Conservation (phyloP, 2,113 vertebrate genomes). For the Coreoperca whiteheadi region DNA sequence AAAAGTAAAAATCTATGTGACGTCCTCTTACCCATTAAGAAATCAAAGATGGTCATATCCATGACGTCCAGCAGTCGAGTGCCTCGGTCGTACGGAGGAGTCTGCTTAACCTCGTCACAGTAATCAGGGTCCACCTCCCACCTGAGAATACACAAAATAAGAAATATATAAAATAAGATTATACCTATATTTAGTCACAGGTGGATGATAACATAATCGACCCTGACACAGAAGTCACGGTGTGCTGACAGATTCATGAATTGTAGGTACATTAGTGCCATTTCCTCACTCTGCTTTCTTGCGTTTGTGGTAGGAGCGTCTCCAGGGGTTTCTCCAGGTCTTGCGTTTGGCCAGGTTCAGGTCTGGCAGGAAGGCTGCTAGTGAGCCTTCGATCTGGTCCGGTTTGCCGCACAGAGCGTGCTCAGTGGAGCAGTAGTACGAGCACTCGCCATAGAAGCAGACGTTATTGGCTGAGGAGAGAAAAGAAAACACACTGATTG, state of each 20-base stretch:
- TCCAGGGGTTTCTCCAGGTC: constrained; percentile 98
- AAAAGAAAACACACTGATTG: neutral
- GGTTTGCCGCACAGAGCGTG: constrained; percentile 96
- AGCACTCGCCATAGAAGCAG: constrained; percentile 98
- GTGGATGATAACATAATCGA: neutral
- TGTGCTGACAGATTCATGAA: neutral
- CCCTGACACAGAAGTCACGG: neutral
- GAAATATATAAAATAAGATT: neutral
- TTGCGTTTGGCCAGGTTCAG: constrained; percentile 94
- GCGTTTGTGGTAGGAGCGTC: constrained; percentile 97
- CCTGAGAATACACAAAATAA: constrained; percentile 76
- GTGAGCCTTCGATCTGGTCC: constrained; percentile 95
- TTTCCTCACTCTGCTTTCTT: constrained; percentile 96
- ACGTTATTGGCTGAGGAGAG: constrained; percentile 91
- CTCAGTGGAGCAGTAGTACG: constrained; percentile 98
- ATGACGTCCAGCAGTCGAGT: constrained; percentile 95
- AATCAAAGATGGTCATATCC: constrained; percentile 99
- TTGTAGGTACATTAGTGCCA: neutral
- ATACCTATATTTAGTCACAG: neutral
- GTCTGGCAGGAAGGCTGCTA: constrained; percentile 96
- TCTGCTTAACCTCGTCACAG: constrained; percentile 97
- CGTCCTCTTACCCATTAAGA: constrained; percentile 92
- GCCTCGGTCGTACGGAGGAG: constrained; percentile 92
- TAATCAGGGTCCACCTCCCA: constrained; percentile 99
- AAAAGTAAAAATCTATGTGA: too few relatives aligned